Percentiles rank a stretch among this genome's conserved stretches.
Evolutionary conservation across 2,797 vertebrate species (phyloP).

Genomic region (Bryconaethiops microstoma): DNA sequence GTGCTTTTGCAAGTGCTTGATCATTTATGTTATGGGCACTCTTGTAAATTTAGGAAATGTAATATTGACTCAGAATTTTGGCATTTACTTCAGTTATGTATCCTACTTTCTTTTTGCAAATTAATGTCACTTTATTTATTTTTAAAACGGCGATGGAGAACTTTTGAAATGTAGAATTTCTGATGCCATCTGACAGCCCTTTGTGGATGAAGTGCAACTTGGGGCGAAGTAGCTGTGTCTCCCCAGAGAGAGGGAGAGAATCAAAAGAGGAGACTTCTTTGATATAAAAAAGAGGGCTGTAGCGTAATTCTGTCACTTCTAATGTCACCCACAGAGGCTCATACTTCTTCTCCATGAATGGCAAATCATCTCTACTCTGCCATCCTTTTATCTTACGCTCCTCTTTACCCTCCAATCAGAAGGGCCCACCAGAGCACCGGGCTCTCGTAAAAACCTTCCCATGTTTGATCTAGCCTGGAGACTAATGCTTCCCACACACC

Average conservation of each 20-base stretch:
- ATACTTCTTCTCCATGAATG: not conserved
- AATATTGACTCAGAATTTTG: no score
- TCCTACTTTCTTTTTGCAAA: no score
- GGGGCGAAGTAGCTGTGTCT: not conserved
- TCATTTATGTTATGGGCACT: no score
- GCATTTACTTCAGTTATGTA: no score
- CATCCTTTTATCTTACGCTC: not conserved
- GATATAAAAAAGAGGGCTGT: no score
- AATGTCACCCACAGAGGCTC: not conserved
- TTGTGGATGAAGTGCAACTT: no score
- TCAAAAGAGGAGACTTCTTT: not conserved
- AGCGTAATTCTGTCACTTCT: not conserved
- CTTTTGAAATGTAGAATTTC: no score
- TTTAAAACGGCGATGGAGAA: no score
- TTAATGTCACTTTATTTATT: no score
- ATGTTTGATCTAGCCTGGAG: slow-evolving; percentile 5
- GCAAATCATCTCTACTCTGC: not conserved
- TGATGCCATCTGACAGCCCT: no score
- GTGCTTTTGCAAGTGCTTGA: no score
- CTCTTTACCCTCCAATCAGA: not conserved
- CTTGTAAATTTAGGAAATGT: no score
- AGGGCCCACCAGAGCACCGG: not conserved
- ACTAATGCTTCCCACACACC: not conserved
- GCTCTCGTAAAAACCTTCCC: not conserved
- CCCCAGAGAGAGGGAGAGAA: not conserved